Percentiles rank a stretch among this genome's conserved stretches.
These are phyloP conservation scores for Nymphicus hollandicus DNA, from an alignment of 2,113 vertebrate species.

Conservation along the genomic window DNA sequence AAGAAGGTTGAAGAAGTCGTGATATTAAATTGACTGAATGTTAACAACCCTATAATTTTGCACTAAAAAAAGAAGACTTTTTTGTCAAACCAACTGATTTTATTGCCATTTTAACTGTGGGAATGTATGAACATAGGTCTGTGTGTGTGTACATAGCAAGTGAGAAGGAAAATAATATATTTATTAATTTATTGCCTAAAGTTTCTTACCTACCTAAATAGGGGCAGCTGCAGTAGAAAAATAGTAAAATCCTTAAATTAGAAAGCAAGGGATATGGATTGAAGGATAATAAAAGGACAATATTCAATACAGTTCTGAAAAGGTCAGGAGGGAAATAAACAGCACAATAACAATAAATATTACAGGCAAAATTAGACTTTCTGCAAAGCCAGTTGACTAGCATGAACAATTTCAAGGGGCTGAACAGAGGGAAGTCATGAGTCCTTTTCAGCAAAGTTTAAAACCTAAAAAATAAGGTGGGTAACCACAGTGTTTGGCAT, in stretches of 20 bases:
- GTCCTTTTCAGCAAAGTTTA: neutral
- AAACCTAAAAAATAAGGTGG: neutral
- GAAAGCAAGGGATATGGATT: neutral
- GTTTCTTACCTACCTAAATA: neutral
- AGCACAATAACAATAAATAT: neutral
- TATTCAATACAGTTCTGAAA: neutral
- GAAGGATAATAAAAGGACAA: neutral
- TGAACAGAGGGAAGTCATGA: neutral
- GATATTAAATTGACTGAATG: neutral
- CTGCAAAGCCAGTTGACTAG: neutral
- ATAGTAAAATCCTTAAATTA: neutral
- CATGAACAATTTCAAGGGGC: neutral
- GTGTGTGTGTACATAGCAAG: neutral
- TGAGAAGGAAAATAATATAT: neutral
- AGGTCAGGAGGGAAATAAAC: neutral
- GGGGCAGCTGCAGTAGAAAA: neutral
- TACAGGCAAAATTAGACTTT: neutral
- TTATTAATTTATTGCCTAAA: neutral
- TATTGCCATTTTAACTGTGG: neutral
- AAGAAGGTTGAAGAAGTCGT: neutral
- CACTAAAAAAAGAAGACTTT: rapidly evolving
- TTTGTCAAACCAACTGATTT: neutral
- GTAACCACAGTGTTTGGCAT: neutral
- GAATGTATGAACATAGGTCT: neutral
- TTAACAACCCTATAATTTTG: neutral